Percentiles rank a stretch among this genome's conserved stretches.
phyloP scores from a whole-genome alignment of 1,140 invertebrate species.

The Drosophila orena region DNA sequence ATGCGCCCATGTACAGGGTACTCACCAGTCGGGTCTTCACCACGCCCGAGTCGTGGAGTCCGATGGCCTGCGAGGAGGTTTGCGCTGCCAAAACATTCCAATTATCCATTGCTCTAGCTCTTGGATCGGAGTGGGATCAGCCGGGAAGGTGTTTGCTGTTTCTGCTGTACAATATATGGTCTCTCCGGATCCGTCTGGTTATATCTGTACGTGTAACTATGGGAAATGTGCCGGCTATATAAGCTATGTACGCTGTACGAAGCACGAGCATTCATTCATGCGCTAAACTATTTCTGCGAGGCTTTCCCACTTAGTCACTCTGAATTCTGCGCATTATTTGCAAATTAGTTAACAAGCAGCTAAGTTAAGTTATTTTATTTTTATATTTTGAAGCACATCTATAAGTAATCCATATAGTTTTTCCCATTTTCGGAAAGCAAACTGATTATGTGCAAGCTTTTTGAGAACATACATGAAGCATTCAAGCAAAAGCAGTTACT shows the following conservation, averaged over 20 bases:
- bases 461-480: too few species aligned
- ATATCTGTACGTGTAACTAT: conserved; percentile 16
- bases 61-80: conserved; percentile 77
- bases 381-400: too few species aligned
- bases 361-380: not conserved
- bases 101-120: conserved; percentile 70
- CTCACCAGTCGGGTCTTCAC: conserved; percentile 80
- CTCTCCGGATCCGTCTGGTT: conserved; percentile 26
- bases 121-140: conserved; percentile 6
- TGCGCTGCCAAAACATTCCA: conserved; percentile 84
- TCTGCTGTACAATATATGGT: conserved; percentile 17
- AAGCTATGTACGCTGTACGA: conserved; percentile 20
- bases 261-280: conserved; percentile 51
- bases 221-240: conserved; percentile 16
- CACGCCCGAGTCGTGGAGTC: conserved; percentile 60
- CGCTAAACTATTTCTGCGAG: conserved; percentile 11
- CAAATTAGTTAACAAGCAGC: not conserved
- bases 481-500: too few species aligned
- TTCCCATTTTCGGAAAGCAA: too few species aligned
- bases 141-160: conserved; percentile 16
- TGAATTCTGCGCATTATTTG: not conserved
- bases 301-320: conserved; percentile 6
- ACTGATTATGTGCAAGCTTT: too few species aligned
- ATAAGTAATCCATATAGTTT: too few species aligned
- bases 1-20: conserved; percentile 7